These are phyloP conservation scores for Corella eumyota DNA, from an alignment of 23 tunicate species.

Conservation along the genomic window DNA sequence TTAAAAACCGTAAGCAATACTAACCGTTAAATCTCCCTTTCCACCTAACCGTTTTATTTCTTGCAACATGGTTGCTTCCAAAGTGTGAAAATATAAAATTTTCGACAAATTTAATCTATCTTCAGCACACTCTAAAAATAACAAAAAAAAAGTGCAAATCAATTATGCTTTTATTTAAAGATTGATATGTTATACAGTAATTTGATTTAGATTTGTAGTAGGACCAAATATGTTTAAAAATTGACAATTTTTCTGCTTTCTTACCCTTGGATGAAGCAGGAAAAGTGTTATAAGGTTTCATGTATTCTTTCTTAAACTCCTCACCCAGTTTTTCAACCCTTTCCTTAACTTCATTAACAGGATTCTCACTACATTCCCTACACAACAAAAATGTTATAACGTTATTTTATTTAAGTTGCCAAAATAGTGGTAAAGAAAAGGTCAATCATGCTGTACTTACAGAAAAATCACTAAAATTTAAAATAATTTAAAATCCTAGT, in stretches of 20 bases:
- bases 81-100: constrained; percentile 48
- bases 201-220: too few relatives aligned
- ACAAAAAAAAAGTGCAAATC: too few relatives aligned
- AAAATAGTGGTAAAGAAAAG: too few relatives aligned
- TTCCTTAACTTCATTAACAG: constrained; percentile 10
- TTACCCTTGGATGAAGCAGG: constrained; percentile 42
- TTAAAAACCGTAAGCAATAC: too few relatives aligned
- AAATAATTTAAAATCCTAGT: too few relatives aligned
- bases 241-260: too few relatives aligned
- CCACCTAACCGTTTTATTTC: constrained; percentile 61
- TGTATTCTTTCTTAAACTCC: constrained; percentile 27
- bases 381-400: neutral
- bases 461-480: too few relatives aligned
- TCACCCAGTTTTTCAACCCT: constrained; percentile 29
- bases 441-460: too few relatives aligned
- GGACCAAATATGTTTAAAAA: neutral
- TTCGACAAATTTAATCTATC: constrained; percentile 19
- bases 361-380: constrained; percentile 24
- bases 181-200: too few relatives aligned
- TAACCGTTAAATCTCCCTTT: constrained; percentile 40
- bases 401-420: too few relatives aligned
- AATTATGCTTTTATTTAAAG: too few relatives aligned
- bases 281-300: constrained; percentile 30
- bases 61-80: constrained; percentile 57
- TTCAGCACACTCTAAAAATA: constrained; percentile 38